A percentile compares a stretch with the other conserved stretches of the same genome.
phyloP scores from a whole-genome alignment of 2,888 invertebrate genomes.

The Chironomus tentans region DNA sequence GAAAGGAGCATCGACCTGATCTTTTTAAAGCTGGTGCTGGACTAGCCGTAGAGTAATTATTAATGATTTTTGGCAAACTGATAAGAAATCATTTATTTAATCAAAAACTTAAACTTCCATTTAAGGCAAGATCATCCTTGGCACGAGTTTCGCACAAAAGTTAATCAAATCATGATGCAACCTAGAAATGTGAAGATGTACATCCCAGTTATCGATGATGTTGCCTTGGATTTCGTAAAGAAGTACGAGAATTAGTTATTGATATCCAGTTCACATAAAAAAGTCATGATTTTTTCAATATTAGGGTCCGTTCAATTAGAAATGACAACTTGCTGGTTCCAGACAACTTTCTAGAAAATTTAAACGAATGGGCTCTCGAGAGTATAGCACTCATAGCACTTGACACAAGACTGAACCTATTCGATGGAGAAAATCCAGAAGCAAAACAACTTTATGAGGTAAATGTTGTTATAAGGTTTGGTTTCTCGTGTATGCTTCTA shows the following conservation, averaged over 20 bases:
- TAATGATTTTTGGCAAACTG: too few relatives aligned
- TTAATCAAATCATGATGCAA: conserved; percentile 57
- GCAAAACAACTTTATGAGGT: not conserved
- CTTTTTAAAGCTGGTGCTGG: conserved; percentile 33
- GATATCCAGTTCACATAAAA: too few relatives aligned
- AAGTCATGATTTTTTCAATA: too few relatives aligned
- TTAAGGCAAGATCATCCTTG: conserved; percentile 54
- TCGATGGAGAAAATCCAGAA: conserved; percentile 29
- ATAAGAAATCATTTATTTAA: not conserved
- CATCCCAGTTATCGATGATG: conserved; percentile 44
- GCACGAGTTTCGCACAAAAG: conserved; percentile 55
- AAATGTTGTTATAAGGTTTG: not conserved
- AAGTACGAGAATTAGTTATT: conserved; percentile 34
- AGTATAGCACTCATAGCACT: conserved; percentile 42
- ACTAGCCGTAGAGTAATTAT: not conserved
- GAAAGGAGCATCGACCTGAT: conserved; percentile 37
- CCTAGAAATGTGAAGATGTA: conserved; percentile 50
- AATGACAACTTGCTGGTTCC: conserved; percentile 39
- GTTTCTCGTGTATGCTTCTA: too few relatives aligned
- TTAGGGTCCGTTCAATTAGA: conserved; percentile 37
- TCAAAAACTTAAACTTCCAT: too few relatives aligned
- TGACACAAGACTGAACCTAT: conserved; percentile 37
- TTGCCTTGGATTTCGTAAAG: conserved; percentile 41
- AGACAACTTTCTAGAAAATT: conserved; percentile 43
- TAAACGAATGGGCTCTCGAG: conserved; percentile 51